Conservation (phyloP, 2,113 vertebrate genomes). For the Atrichornis clamosus region DNA sequence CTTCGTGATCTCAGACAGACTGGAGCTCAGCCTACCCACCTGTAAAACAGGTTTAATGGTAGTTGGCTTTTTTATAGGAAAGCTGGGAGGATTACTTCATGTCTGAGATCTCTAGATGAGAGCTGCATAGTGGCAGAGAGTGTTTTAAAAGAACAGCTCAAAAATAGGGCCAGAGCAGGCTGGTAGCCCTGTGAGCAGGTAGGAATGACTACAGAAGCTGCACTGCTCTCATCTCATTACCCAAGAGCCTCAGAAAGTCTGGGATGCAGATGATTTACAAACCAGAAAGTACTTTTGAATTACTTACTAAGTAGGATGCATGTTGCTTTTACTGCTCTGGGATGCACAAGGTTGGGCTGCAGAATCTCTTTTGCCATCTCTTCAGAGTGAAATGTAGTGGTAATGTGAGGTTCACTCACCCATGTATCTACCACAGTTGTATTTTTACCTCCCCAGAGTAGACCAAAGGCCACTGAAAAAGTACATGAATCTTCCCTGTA, state of each 20-base stretch:
- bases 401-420: not conserved
- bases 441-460: not conserved
- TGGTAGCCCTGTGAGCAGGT: not conserved
- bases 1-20: not conserved
- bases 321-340: not conserved
- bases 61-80: not conserved
- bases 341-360: not conserved
- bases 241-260: not conserved
- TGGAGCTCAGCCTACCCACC: not conserved
- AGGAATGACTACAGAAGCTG: not conserved
- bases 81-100: slow-evolving; percentile 10
- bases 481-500: not conserved
- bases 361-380: not conserved
- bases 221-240: not conserved
- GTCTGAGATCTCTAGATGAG: slow-evolving; percentile 1
- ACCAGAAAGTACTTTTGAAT: not conserved
- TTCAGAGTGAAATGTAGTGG: not conserved
- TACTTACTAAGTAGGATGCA: not conserved
- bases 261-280: not conserved
- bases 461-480: not conserved
- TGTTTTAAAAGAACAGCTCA: not conserved
- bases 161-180: not conserved
- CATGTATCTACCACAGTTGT: not conserved
- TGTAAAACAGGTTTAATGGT: slow-evolving; percentile 31
- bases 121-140: not conserved